Evolutionary conservation across 2,113 vertebrate genomes (phyloP), one percentile per base, ranked within the genome.

Genomic region (Tauraco erythrolophus): DNA sequence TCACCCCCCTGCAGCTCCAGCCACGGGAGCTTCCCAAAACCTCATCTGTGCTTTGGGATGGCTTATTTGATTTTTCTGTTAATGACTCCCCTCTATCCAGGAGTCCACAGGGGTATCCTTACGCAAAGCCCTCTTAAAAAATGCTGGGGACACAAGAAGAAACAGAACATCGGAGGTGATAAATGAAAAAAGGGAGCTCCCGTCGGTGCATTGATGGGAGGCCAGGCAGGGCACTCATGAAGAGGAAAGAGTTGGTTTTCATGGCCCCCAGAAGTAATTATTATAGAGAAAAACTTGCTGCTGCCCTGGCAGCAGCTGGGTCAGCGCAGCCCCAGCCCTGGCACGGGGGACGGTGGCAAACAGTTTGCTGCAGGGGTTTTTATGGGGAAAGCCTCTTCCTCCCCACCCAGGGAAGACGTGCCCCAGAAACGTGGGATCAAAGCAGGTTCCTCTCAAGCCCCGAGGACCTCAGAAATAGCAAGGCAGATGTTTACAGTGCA

Each of bases 151-250:
- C 7, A 13, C 33, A 68, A 48, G 11, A 68, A 66, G 58, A 68
- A 70, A 3, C 41, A 46, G 66, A 61, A 45, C 16, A 7, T 64
- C 0, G 2, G 48, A 37, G 77, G 46, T 41, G 48, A 61, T 30
- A 50, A 95, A 84, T 4, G 41, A 76, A 78, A 86, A 72, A 51
- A 64, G 37, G 43, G 81, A 74, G 24, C 18, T 93, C 79, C 82
- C 57, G 37, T 14, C 58, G 70, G 11, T 25, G 37, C 58, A 53
- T 82, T 66, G 74, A 82, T 64, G 54, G 69, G 33, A 79, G 91
- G 35, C 21, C 74, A 88, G 87, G 33, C 48, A 78, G 78, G 60
- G 5, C 53, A 48, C 65, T 85, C 51, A 5, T 84, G 84, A 80
- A 45, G 56, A 61, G 27, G 35, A 83, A 85, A 60, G 35, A 10